Evolutionary conservation across 2,113 vertebrate genomes (phyloP).

Genomic region (Psammodynastes pulverulentus): DNA sequence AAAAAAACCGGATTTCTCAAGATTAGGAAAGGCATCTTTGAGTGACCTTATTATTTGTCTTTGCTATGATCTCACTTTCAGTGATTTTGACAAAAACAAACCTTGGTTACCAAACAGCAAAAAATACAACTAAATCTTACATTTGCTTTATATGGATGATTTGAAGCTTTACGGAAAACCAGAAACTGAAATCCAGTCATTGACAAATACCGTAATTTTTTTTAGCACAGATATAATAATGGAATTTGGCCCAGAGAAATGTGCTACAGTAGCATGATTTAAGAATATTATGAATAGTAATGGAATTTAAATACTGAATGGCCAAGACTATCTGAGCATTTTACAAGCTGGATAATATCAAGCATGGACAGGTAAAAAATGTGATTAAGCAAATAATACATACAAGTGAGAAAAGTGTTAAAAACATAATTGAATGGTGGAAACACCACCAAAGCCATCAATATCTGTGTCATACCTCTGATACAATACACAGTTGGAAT

Average conservation of each 20-base stretch:
- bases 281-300: neutral
- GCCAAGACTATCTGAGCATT: neutral
- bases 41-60: neutral
- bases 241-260: neutral
- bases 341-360: neutral
- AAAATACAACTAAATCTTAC: neutral
- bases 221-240: neutral
- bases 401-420: neutral
- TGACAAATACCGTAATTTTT: neutral
- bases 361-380: neutral
- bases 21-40: neutral
- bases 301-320: neutral
- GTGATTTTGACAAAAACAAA: neutral
- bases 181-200: neutral
- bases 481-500: neutral
- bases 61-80: neutral
- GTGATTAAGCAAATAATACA: neutral
- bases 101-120: neutral
- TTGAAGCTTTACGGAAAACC: neutral
- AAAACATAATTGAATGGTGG: neutral
- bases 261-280: neutral
- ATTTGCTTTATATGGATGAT: neutral
- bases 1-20: neutral
- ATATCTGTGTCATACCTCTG: neutral
- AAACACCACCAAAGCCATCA: neutral